A percentile compares a stretch with the other conserved stretches of the same genome.
These are phyloP conservation scores for Rhinopomastus cyanomelas DNA, from an alignment of 2,113 vertebrate genomes.

Conservation along the genomic window DNA sequence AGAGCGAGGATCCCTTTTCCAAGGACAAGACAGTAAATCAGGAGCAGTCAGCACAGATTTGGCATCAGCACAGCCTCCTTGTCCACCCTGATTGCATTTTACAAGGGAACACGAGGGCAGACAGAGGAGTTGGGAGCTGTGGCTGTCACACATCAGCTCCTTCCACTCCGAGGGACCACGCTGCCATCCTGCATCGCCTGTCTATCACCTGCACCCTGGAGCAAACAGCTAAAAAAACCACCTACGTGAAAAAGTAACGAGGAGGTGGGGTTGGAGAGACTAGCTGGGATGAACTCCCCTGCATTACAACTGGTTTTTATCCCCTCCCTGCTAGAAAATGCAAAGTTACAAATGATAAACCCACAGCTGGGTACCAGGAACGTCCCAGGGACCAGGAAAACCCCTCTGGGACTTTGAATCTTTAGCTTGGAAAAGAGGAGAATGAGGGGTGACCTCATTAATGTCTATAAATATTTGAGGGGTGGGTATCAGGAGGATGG, in stretches of 20 bases:
- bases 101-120: not conserved
- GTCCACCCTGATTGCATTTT: not conserved
- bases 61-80: not conserved
- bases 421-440: too few relatives aligned
- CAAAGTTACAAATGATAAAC: not conserved
- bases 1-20: rapidly evolving
- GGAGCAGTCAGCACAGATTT: not conserved
- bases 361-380: not conserved
- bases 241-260: not conserved
- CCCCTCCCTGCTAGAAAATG: not conserved
- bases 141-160: not conserved
- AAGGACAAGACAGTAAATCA: not conserved
- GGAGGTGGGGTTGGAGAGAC: not conserved
- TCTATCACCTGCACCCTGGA: not conserved
- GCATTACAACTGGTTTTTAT: too few relatives aligned
- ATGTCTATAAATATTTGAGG: too few relatives aligned
- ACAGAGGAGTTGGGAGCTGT: not conserved
- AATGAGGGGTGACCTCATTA: too few relatives aligned
- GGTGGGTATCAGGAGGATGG: too few relatives aligned
- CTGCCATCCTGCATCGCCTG: rapidly evolving
- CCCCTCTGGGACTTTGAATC: rapidly evolving
- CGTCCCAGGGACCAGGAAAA: not conserved
- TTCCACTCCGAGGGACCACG: rapidly evolving
- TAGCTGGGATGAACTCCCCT: not conserved
- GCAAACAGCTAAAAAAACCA: not conserved